Percentiles rank a stretch among this genome's conserved stretches.
Conservation (phyloP, 2,797 vertebrate genomes). For the Apogon hyalosoma region DNA sequence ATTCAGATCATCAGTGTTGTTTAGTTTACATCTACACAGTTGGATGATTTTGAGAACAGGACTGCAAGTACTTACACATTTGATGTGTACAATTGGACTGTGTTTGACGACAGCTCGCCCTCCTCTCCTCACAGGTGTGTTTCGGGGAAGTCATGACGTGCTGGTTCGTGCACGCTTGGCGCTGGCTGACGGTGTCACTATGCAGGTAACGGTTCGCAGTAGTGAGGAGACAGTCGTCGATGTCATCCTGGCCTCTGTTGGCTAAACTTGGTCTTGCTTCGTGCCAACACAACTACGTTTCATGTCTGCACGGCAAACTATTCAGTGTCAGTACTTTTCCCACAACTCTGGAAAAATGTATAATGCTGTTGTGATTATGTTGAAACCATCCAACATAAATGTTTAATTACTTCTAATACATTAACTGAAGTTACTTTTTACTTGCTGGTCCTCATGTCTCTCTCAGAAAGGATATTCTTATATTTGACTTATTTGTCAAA, state of each 20-base stretch:
- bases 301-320: neutral
- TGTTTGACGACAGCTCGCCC: neutral
- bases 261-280: conserved; percentile 71
- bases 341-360: conserved; percentile 25
- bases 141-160: conserved; percentile 90
- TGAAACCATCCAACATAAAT: conserved; percentile 21
- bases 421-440: conserved; percentile 21
- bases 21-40: no score
- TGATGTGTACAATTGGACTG: neutral
- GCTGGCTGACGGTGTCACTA: conserved; percentile 94
- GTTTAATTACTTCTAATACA: conserved; percentile 42
- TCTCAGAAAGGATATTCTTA: conserved; percentile 19
- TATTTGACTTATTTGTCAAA: conserved; percentile 29
- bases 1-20: neutral
- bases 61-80: no score
- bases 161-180: conserved; percentile 92
- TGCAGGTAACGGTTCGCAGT: conserved; percentile 97
- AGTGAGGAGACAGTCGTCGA: conserved; percentile 89
- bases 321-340: neutral
- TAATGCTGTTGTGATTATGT: conserved; percentile 16
- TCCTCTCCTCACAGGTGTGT: conserved; percentile 91
- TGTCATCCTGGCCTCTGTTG: conserved; percentile 94
- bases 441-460: conserved; percentile 34
- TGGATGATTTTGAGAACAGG: no score
- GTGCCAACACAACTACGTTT: conserved; percentile 17